phyloP scores from a whole-genome alignment of 1,140 invertebrate genomes.

The Caenorhabditis brenneri region DNA sequence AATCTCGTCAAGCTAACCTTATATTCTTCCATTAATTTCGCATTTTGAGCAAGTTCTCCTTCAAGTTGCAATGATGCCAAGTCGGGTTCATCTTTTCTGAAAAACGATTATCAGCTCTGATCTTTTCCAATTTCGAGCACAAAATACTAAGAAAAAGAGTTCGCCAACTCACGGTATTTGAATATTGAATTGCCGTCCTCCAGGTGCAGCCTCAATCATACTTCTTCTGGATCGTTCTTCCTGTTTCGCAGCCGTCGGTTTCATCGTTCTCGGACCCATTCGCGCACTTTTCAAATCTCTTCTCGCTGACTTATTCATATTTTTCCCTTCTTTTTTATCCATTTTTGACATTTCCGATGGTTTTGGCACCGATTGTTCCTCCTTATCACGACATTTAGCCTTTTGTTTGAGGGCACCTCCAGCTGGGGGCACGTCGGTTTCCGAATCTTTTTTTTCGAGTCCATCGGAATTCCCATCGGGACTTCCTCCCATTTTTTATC shows the following conservation, averaged over 20 bases:
- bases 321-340: background rate
- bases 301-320: background rate
- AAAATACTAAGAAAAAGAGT: background rate
- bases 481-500: too few species aligned
- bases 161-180: background rate
- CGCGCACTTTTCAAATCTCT: background rate
- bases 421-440: background rate
- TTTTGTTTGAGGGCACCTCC: background rate
- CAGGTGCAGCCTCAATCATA: background rate
- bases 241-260: background rate
- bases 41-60: background rate
- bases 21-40: background rate
- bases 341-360: background rate
- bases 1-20: background rate
- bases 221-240: background rate
- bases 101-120: background rate
- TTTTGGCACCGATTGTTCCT: background rate
- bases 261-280: background rate
- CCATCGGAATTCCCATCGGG: background rate
- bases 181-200: background rate
- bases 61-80: background rate
- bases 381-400: slow-evolving; percentile 17
- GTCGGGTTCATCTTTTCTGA: slow-evolving; percentile 6
- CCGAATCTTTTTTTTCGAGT: background rate
- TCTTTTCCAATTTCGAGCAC: too few species aligned